A percentile compares a stretch with the other conserved stretches of the same genome.
These are phyloP conservation scores for Rhinoraja longicauda DNA, from an alignment of 2,797 vertebrate species.

Conservation along the genomic window DNA sequence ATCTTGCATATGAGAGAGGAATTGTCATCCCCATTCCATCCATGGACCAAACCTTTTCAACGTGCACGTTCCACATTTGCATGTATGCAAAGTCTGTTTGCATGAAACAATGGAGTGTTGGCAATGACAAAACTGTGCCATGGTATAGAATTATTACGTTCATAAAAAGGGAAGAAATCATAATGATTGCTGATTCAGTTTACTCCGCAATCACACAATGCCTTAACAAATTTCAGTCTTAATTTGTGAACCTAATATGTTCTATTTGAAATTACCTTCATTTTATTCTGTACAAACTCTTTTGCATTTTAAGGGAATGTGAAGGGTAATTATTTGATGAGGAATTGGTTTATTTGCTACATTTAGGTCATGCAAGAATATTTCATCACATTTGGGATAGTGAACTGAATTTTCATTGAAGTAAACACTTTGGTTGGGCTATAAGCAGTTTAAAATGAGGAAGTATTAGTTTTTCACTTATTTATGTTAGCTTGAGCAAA, in stretches of 20 bases:
- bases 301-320: background rate
- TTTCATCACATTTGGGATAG: background rate
- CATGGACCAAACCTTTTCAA: background rate
- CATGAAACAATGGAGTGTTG: background rate
- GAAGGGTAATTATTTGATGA: background rate
- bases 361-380: background rate
- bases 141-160: background rate
- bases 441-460: conserved; percentile 15
- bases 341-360: no score
- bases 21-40: no score
- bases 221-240: background rate
- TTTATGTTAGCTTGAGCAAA: background rate
- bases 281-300: background rate
- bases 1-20: no score
- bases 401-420: background rate
- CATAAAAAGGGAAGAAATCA: background rate
- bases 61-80: background rate
- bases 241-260: background rate
- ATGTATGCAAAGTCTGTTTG: background rate
- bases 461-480: background rate
- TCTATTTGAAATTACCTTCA: background rate
- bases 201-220: background rate
- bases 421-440: background rate
- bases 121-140: background rate
- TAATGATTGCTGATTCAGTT: background rate